Percentiles rank a stretch among this genome's conserved stretches.
phyloP scores from a whole-genome alignment of 2,797 vertebrate genomes.

The Saxicola maurus region DNA sequence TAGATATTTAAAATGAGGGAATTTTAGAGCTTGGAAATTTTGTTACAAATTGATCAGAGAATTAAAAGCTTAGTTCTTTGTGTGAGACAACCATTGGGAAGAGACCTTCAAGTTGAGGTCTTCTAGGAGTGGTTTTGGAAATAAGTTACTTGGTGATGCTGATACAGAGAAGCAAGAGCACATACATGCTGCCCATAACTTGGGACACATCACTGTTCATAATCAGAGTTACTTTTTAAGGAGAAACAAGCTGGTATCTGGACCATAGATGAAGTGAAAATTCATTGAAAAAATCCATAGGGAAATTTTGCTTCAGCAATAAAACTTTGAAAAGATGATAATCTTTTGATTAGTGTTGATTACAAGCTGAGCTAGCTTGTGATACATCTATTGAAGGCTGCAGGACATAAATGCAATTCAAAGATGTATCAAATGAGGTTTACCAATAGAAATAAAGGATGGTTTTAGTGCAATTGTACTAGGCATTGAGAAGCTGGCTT shows the following conservation, averaged over 20 bases:
- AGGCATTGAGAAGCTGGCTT: not conserved
- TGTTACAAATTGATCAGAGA: not conserved
- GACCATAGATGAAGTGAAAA: not conserved
- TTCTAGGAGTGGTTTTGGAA: not conserved
- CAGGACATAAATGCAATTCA: not conserved
- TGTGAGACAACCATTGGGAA: not conserved
- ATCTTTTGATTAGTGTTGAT: not conserved
- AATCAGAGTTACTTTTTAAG: not conserved
- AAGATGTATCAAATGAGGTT: not conserved
- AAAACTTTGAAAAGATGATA: not conserved
- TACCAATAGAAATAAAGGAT: not conserved
- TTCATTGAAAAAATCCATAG: not conserved
- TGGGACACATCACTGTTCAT: not conserved
- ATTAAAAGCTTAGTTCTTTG: not conserved
- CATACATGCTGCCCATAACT: accelerated
- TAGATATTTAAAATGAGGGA: not conserved
- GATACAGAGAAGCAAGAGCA: not conserved
- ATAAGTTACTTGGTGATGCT: not conserved
- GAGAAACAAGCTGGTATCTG: not conserved
- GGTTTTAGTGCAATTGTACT: not conserved
- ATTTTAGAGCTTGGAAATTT: not conserved
- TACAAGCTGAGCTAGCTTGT: not conserved
- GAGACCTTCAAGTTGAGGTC: not conserved
- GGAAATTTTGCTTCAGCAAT: not conserved
- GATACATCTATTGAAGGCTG: constrained; percentile 3